These are phyloP conservation scores for Oeneis ivallda DNA, from an alignment of 2,888 invertebrate species.

Conservation along the genomic window DNA sequence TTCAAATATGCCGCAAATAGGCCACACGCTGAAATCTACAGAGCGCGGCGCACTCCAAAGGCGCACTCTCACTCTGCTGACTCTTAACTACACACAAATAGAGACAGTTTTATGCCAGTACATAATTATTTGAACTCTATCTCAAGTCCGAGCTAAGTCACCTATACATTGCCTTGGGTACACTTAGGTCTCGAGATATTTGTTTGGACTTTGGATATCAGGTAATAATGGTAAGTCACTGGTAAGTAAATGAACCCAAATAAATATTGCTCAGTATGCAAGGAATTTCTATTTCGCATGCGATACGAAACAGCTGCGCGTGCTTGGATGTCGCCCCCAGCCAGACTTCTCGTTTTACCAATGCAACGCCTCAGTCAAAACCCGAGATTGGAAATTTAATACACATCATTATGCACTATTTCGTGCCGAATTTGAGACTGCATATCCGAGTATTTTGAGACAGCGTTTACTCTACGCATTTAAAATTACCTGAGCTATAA, in stretches of 20 bases:
- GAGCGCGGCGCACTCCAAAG: no score
- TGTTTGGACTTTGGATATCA: neutral
- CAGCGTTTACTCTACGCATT: neutral
- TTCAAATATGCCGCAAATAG: no score
- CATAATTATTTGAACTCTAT: no score
- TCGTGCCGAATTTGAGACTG: constrained; percentile 15
- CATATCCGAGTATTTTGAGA: neutral
- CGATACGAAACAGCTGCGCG: constrained; percentile 38
- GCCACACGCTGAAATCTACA: no score
- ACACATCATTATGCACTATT: constrained; percentile 18
- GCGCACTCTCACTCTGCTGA: no score
- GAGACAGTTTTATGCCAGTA: no score
- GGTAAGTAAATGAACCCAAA: constrained; percentile 1
- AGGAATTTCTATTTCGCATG: constrained; percentile 38
- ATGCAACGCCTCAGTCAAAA: constrained; percentile 50
- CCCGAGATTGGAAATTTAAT: constrained; percentile 54
- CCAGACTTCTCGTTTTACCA: constrained; percentile 62
- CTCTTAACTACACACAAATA: no score
- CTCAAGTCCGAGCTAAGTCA: no score
- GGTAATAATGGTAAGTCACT: neutral
- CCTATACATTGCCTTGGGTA: no score
- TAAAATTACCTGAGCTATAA: no score
- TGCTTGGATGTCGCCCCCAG: constrained; percentile 39
- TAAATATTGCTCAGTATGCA: constrained; percentile 21
- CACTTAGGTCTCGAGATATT: no score